phyloP scores from a whole-genome alignment of 2,113 vertebrate genomes.

The Rhinolophus ferrumequinum region DNA sequence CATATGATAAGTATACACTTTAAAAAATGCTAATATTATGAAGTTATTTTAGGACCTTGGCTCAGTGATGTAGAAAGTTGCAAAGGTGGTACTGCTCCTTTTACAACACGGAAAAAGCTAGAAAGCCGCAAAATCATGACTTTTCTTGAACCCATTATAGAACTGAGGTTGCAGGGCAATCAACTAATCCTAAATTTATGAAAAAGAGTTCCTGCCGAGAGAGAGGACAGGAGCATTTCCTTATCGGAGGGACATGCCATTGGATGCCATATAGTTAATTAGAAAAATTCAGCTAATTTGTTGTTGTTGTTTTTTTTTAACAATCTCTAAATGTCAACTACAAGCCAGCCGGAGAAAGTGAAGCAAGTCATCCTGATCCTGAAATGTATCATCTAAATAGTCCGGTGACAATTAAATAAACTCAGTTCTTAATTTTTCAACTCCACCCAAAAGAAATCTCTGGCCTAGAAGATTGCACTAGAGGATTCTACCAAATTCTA shows the following conservation, averaged over 20 bases:
- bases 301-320: neutral
- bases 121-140: neutral
- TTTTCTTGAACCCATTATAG: neutral
- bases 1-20: neutral
- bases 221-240: neutral
- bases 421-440: neutral
- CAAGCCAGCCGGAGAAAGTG: neutral
- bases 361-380: neutral
- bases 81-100: neutral
- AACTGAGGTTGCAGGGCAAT: neutral
- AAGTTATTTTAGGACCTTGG: neutral
- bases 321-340: neutral
- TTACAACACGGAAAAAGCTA: neutral
- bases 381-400: neutral
- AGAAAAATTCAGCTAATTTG: neutral
- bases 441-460: neutral
- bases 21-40: neutral
- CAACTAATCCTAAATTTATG: neutral
- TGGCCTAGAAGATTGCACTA: neutral
- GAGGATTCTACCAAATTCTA: conserved; percentile 6
- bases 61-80: neutral
- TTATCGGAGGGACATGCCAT: neutral
- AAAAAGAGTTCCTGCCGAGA: neutral
- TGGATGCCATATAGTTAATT: neutral
- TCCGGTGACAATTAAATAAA: neutral